phyloP scores from a whole-genome alignment of 2,113 vertebrate species.

The Mustelus asterias region DNA sequence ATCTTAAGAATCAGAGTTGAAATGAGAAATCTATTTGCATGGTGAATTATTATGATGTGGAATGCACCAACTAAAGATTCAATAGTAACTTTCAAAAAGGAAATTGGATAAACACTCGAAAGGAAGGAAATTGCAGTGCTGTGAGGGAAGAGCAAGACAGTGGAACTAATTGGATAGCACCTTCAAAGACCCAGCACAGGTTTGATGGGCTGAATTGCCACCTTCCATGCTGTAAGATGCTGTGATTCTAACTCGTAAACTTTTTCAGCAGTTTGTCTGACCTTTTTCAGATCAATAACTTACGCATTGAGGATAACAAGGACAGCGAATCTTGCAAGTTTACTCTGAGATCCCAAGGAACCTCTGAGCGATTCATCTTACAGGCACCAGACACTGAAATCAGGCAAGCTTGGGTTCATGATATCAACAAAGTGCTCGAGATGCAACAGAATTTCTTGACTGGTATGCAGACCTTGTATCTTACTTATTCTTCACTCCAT shows the following conservation, averaged over 20 bases:
- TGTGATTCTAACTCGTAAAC: not conserved
- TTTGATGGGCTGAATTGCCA: not conserved
- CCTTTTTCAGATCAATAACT: constrained; percentile 71
- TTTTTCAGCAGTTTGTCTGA: not conserved
- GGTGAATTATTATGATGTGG: not conserved
- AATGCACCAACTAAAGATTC: not conserved
- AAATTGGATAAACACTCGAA: not conserved
- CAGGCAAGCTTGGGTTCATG: constrained; percentile 84
- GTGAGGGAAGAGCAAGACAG: not conserved
- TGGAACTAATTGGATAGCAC: not conserved
- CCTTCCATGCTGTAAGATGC: not conserved
- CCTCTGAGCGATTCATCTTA: constrained; percentile 78
- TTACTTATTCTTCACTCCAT: not conserved
- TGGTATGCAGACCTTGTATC: constrained; percentile 57
- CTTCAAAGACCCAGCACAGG: not conserved
- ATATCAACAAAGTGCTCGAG: constrained; percentile 84
- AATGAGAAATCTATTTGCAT: not conserved
- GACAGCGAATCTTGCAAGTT: constrained; percentile 93
- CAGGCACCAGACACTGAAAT: constrained; percentile 90
- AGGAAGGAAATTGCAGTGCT: not conserved
- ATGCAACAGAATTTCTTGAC: constrained; percentile 87
- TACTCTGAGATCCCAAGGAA: constrained; percentile 75
- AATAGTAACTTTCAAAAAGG: not conserved
- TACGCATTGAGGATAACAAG: constrained; percentile 77
- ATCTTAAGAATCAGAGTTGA: not conserved